Base-by-base conservation (phyloP, 2,888 invertebrate genomes). In the Uropetala carovei region DNA sequence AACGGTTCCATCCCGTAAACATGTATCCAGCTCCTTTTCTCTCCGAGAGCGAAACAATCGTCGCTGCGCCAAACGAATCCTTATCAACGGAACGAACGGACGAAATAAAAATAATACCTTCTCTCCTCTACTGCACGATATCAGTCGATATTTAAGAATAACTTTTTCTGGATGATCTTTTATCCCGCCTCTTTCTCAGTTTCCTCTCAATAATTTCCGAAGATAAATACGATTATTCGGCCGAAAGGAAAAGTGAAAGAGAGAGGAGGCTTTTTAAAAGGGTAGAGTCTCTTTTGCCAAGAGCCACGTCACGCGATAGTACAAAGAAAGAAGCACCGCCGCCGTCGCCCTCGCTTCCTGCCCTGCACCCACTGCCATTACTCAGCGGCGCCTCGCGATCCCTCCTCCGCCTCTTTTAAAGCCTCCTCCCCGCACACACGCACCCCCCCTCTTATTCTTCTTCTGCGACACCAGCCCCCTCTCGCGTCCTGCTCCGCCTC, bases 191-290 rank as follows among this genome's bases (percentile, higher is more conserved):
- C 43, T 43, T 5, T 43, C 3, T 43, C 43, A 3, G 43, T 43
- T 5, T 43, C 43, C 75, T 27, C 75, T 75, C 27, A 27, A 75
- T 75, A 75, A 75, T 75, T 75, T 75, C 27, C 75, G 27, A 75
- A 75, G 75, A 75, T 75, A 75, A 75, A 27, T 75, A 75, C 13
- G 75, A 75, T 75, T 75, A 75, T 75, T 75, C 75, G 75, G 27
- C 22, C 22, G 27, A 75, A 75, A 75, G 75, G 75, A 75, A 75
- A 75, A 75, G 75, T 27, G 75, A 27, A 11, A 27, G 22, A 27
- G 22, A 27, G 22, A 27, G 22, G 4, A 22, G 22, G 22, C 22
- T 75, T 75, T 75, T 75, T 75, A 27, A 13, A 13, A 22, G 22
- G 22, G 75, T 27, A 75, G 27, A 27, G 75, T 13, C 13, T 75